Conservation (phyloP, 2,888 invertebrate species). For the Standfussiana lucernea region DNA sequence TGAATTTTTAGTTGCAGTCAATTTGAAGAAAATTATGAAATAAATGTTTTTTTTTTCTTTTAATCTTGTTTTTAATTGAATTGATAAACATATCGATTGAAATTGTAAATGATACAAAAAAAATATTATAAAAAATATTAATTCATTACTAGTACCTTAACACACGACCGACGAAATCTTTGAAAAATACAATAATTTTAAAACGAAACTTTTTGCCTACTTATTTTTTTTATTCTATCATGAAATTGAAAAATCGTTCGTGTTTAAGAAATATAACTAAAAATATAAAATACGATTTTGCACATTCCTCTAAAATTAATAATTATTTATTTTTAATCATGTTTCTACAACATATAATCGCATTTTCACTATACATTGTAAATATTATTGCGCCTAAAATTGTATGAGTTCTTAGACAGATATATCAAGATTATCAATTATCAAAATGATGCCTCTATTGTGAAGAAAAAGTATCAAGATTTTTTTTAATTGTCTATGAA, state of each 20-base stretch:
- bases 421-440: constrained; percentile 39
- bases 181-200: neutral
- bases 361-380: constrained; percentile 58
- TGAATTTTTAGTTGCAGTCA: constrained; percentile 31
- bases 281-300: constrained; percentile 64
- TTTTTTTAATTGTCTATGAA: too few relatives aligned
- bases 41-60: constrained; percentile 20
- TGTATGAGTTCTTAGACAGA: constrained; percentile 43
- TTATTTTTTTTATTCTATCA: neutral
- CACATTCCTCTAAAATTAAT: constrained; percentile 65
- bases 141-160: constrained; percentile 15
- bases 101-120: constrained; percentile 61
- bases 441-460: constrained; percentile 33
- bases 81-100: constrained; percentile 49
- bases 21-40: constrained; percentile 18
- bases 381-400: constrained; percentile 51
- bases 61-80: constrained; percentile 35
- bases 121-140: constrained; percentile 17
- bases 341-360: constrained; percentile 32
- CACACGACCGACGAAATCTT: constrained; percentile 14
- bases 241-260: constrained; percentile 13
- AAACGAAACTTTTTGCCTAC: neutral
- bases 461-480: constrained; percentile 39
- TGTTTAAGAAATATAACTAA: constrained; percentile 30
- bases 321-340: constrained; percentile 55